Base-by-base conservation (phyloP, 2,113 vertebrate species). In the Oryzias woworae region DNA sequence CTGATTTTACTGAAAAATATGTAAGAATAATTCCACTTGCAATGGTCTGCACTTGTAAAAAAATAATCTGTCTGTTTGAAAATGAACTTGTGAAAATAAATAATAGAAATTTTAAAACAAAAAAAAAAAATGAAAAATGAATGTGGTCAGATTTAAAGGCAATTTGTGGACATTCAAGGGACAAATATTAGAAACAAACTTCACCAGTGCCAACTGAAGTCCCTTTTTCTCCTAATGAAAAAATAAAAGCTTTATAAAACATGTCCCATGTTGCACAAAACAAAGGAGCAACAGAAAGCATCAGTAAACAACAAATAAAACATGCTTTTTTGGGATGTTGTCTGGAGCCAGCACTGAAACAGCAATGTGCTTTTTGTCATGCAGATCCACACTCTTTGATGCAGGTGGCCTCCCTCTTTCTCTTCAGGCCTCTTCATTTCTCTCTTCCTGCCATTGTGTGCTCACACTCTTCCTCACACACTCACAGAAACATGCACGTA, bases 381-480 rank as follows among this genome's bases (percentile, higher is more conserved):
- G 78, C 77, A 77, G 69, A 83, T 85, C 61, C 53, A 58, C 51
- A 17, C 67, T 67, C 79, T 85, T 79, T 87, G 81, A 87, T 87
- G 69, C 73, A 66, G 73, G 69, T 81, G 56, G 66, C 74, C 71
- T 71, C 75, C 78, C 69, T 85, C 51, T 77, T 76, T 80, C 8
- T 18, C 20, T 45, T 55, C 47, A 65, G 10, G n/a, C 53, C 60
- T 65, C 57, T 75, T 47, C 45, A 36, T 36, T 43, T 75, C 67
- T 55, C 70, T 62, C 60, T 62, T 65, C 66, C 57, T 66, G 54
- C 72, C 66, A 78, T 84, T 85, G 76, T 84, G 66, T 24, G 43
- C 58, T 60, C 54, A 20, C 23, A 46, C 48, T 69, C 53, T 68
- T 78, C 54, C 46, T 72, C 59, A 41, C 75, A 66, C 69, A 41